phyloP scores from a whole-genome alignment of 2,113 vertebrate genomes.

The Argyrosomus japonicus region DNA sequence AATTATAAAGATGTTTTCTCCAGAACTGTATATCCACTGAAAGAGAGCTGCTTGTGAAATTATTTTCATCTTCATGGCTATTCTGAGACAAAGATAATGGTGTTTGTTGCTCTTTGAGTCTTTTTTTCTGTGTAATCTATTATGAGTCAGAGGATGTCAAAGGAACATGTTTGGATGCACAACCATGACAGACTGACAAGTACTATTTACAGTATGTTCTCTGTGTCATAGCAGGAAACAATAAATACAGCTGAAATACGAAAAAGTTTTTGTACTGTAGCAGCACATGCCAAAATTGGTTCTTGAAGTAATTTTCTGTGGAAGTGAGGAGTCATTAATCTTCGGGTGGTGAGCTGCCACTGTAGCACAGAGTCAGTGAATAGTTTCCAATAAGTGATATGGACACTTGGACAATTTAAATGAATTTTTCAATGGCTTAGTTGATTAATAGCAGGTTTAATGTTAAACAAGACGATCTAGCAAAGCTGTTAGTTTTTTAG shows the following conservation, averaged over 20 bases:
- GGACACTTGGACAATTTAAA: not conserved
- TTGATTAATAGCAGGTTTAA: not conserved
- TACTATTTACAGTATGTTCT: not conserved
- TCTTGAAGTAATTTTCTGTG: conserved; percentile 20
- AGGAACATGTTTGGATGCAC: not conserved
- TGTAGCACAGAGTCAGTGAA: not conserved
- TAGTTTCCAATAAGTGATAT: not conserved
- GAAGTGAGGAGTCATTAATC: conserved; percentile 21
- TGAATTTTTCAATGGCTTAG: not conserved
- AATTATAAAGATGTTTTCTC: not conserved
- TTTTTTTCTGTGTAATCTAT: not conserved
- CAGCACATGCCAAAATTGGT: conserved; percentile 26
- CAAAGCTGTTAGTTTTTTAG: not conserved
- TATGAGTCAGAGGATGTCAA: not conserved
- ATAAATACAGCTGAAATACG: conserved; percentile 3
- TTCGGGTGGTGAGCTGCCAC: not conserved
- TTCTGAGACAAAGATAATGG: not conserved
- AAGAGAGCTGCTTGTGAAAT: not conserved
- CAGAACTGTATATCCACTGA: not conserved
- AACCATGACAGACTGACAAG: not conserved
- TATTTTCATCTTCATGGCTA: not conserved
- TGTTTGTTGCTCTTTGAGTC: not conserved
- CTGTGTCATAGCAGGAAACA: not conserved
- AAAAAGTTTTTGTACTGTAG: not conserved
- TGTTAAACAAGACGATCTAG: not conserved